Evolutionary conservation across 2,113 vertebrate genomes (phyloP).

Genomic region (Mobula hypostoma): DNA sequence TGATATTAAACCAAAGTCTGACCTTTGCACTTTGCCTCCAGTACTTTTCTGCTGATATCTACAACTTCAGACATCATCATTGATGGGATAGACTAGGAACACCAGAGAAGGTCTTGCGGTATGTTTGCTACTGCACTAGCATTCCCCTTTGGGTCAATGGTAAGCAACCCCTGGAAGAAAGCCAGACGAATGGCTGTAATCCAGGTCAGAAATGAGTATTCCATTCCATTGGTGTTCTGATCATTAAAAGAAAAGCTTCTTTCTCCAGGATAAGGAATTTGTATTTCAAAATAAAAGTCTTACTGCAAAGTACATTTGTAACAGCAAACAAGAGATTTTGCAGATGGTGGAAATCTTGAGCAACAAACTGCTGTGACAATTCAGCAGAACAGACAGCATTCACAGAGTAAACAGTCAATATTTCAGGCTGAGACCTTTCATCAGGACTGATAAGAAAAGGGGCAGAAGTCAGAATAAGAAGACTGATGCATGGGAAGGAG

Average conservation of each 20-base stretch:
- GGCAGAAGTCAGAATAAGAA: too few relatives aligned
- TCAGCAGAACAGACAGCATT: too few relatives aligned
- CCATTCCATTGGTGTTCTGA: background rate
- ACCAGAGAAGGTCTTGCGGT: background rate
- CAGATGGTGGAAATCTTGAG: too few relatives aligned
- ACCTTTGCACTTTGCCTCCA: background rate
- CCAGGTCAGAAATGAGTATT: background rate
- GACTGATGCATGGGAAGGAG: too few relatives aligned
- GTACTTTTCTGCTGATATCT: background rate
- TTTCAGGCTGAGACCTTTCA: too few relatives aligned
- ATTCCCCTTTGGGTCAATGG: background rate
- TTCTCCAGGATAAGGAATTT: background rate
- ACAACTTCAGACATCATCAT: background rate
- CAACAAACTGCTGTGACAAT: background rate
- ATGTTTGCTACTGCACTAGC: background rate
- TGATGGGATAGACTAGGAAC: background rate
- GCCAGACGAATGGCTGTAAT: background rate
- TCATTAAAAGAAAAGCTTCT: background rate
- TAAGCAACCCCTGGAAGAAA: background rate
- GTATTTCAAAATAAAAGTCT: background rate
- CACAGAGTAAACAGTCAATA: too few relatives aligned
- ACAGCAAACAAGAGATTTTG: background rate
- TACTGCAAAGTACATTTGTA: too few relatives aligned
- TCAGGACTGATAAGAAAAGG: too few relatives aligned
- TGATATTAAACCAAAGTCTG: too few relatives aligned